phyloP scores from a whole-genome alignment of 2,888 invertebrate species.

The Clusia tigrina region DNA sequence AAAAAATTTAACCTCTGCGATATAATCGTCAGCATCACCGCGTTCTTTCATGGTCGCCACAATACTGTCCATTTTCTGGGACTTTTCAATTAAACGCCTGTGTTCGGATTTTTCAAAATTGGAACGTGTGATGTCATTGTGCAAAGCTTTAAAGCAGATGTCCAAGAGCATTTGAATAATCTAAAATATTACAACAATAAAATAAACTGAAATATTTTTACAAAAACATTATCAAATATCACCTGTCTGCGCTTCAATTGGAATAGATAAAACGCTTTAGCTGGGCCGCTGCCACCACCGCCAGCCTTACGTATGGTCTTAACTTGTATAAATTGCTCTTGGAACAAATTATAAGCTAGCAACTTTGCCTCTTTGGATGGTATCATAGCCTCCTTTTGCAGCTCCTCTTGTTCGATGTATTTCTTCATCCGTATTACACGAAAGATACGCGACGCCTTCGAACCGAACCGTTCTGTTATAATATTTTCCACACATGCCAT shows the following conservation, averaged over 20 bases:
- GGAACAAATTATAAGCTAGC: constrained; percentile 82
- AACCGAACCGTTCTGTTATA: constrained; percentile 85
- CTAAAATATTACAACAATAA: constrained; percentile 43
- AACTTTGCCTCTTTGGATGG: constrained; percentile 93
- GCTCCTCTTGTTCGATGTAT: constrained; percentile 89
- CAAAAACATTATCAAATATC: constrained; percentile 18
- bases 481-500: constrained; percentile 76
- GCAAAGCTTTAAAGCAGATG: constrained; percentile 75
- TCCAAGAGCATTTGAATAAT: constrained; percentile 76
- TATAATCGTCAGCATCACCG: constrained; percentile 79
- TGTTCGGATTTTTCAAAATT: constrained; percentile 73
- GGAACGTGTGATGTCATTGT: constrained; percentile 74
- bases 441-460: constrained; percentile 86
- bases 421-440: constrained; percentile 81
- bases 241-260: constrained; percentile 74
- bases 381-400: constrained; percentile 92
- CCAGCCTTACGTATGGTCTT: constrained; percentile 78
- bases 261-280: constrained; percentile 82
- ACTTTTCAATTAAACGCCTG: constrained; percentile 85
- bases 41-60: constrained; percentile 80
- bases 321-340: constrained; percentile 69
- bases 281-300: constrained; percentile 75
- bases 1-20: constrained; percentile 76
- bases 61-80: constrained; percentile 83
- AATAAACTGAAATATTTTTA: background rate